Conservation (phyloP, 2,797 vertebrate genomes). For the Eptatretus atami region DNA sequence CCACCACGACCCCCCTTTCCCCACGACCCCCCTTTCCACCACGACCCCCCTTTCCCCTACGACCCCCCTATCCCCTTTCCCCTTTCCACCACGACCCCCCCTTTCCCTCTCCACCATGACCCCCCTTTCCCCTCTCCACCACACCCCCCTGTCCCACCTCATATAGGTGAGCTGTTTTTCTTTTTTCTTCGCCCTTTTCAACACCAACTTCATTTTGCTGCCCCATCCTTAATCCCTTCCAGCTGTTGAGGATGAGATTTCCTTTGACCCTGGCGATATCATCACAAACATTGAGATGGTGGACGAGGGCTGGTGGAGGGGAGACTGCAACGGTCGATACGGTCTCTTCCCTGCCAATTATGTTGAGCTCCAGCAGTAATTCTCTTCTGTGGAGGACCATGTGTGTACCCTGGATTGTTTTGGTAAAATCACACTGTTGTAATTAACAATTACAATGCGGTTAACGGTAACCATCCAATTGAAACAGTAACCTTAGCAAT, state of each 20-base stretch:
- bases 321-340: constrained; percentile 22
- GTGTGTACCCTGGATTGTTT: no score
- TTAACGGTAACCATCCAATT: no score
- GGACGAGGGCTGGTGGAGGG: constrained; percentile 70
- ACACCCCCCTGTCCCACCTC: background rate
- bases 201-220: no score
- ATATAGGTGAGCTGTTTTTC: no score
- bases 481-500: no score
- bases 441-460: no score
- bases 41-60: background rate
- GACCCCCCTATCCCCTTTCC: background rate
- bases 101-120: background rate
- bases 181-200: no score
- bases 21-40: background rate
- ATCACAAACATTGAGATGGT: constrained; percentile 64
- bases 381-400: background rate
- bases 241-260: constrained; percentile 67
- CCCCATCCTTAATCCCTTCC: no score
- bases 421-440: no score
- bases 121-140: background rate
- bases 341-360: constrained; percentile 65
- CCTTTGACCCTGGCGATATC: constrained; percentile 41
- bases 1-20: background rate
- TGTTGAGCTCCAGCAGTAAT: constrained; percentile 28
- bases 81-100: background rate